These are phyloP conservation scores for Apostichopus leukothele DNA, from an alignment of 53 echinoderm and acorn worm genomes.

Conservation along the genomic window DNA sequence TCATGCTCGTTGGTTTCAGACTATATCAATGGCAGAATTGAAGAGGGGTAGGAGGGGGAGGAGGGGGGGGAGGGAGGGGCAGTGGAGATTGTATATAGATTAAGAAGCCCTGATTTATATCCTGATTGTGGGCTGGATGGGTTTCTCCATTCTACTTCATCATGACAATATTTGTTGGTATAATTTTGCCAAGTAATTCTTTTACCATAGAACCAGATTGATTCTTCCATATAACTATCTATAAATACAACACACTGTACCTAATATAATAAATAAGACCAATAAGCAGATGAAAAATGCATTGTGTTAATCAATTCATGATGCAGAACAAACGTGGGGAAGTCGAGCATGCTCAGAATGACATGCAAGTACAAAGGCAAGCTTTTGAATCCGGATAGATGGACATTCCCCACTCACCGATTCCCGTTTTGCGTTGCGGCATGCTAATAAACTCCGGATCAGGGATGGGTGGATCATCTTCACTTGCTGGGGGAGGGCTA, in stretches of 20 bases:
- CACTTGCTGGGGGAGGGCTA: slow-evolving; percentile 83
- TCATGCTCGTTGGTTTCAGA: too few relatives aligned
- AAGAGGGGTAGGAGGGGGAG: too few relatives aligned
- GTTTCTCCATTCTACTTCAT: too few relatives aligned
- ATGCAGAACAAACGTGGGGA: slow-evolving; percentile 1
- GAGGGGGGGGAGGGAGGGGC: too few relatives aligned
- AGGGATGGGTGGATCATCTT: slow-evolving; percentile 53
- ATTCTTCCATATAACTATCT: background rate
- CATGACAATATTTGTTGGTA: too few relatives aligned
- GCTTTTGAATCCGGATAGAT: background rate
- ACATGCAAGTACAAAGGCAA: background rate
- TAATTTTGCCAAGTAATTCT: background rate
- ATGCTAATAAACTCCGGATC: slow-evolving; percentile 60
- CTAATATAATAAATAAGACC: too few relatives aligned
- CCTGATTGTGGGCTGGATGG: too few relatives aligned
- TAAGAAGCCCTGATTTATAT: too few relatives aligned
- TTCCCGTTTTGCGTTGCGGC: slow-evolving; percentile 84
- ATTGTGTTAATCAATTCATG: background rate
- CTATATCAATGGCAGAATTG: too few relatives aligned
- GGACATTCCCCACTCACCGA: slow-evolving; percentile 59
- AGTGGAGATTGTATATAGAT: too few relatives aligned
- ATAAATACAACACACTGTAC: too few relatives aligned
- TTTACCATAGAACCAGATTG: background rate
- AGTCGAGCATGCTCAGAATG: background rate
- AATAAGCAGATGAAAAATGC: background rate